A percentile compares a stretch with the other conserved stretches of the same genome.
These are phyloP conservation scores for Theretra japonica DNA, from an alignment of 2,888 invertebrate species.

Conservation along the genomic window DNA sequence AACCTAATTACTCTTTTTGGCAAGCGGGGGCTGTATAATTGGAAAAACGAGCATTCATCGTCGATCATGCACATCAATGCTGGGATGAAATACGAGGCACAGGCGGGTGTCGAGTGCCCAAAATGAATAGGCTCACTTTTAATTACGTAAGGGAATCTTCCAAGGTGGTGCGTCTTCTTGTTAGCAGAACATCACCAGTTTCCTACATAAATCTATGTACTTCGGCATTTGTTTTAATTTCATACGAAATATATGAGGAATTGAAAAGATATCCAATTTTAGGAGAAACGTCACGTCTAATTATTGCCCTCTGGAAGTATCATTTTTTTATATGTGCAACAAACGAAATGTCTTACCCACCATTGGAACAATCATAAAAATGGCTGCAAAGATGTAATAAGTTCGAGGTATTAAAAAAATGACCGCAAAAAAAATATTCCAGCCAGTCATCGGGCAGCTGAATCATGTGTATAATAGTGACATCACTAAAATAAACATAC, in stretches of 20 bases:
- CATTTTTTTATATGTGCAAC: no score
- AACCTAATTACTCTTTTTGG: neutral
- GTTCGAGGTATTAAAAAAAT: neutral
- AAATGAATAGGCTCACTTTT: neutral
- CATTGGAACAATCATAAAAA: no score
- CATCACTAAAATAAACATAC: conserved; percentile 29
- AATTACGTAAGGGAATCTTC: neutral
- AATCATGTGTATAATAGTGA: conserved; percentile 45
- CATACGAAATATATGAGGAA: neutral
- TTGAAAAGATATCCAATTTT: neutral
- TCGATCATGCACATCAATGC: neutral
- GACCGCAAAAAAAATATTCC: neutral
- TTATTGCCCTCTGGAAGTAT: no score
- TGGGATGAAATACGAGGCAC: neutral
- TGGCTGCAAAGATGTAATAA: neutral
- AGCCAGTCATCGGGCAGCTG: neutral
- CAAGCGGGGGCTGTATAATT: neutral
- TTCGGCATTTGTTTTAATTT: neutral
- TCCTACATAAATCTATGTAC: neutral
- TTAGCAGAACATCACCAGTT: neutral
- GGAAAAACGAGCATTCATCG: neutral
- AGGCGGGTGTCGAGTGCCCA: neutral
- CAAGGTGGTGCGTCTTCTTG: neutral
- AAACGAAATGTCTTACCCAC: no score
- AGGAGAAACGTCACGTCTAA: no score